Evolutionary conservation across 2,888 invertebrate genomes (phyloP), one percentile per base, ranked within the genome.

Genomic region (Fragum fragum): DNA sequence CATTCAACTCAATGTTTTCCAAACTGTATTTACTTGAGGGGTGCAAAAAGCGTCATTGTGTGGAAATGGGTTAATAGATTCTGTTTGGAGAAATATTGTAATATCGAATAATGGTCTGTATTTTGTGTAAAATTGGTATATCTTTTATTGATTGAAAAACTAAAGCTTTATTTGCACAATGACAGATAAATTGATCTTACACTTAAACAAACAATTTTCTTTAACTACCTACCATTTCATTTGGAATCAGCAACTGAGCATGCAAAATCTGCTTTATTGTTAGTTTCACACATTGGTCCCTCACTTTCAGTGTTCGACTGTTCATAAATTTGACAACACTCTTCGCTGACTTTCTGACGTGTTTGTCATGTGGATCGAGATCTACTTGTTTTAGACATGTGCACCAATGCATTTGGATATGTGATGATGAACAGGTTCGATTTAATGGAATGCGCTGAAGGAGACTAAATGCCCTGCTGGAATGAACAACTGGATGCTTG

Each of bases 321-420:
- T 91, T 92, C 26, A 92, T 86, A 71, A 83, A 79, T 3, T 71
- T 42, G n/a, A 92, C 47, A 11, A 92, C 66, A 23, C 86, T 73
- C 26, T 73, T 28, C 0, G 89, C 86, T n/a, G 89, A 84, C 18
- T 85, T 87, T 32, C 82, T 82, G 23, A 90, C 90, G 74, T 88
- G 81, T 47, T 81, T 73, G 61, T 89, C 89, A 29, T 68, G 73
- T 1, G 81, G 61, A 28, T 86, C 80, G 5, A 91, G 73, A 23
- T 88, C 80, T 14, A 86, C 74, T 76, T 87, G 88, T 21, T 83
- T 83, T 69, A 93, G 74, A 84, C 94, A 94, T 1, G 91, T 89
- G 76, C 94, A 94, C 93, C 93, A 94, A 73, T 94, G 93, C 63
- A 89, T 84, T 16, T 89, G 87, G 36, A 91, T 90, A 16, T 88